phyloP scores from a whole-genome alignment of 2,797 vertebrate genomes.

The Coregonus sp. region DNA sequence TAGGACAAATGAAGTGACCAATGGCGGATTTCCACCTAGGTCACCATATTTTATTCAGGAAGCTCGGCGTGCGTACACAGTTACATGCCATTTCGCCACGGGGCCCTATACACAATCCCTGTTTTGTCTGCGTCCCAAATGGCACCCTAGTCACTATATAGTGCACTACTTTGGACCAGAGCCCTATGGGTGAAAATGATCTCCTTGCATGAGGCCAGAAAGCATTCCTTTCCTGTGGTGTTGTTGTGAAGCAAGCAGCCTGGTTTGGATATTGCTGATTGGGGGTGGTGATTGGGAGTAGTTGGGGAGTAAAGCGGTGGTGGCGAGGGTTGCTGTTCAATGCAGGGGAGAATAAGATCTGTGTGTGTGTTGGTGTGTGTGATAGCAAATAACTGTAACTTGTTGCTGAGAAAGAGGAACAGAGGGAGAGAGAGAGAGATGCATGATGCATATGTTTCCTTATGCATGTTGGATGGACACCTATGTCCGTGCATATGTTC shows the following conservation, averaged over 20 bases:
- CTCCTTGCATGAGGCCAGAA: slow-evolving; percentile 66
- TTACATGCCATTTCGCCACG: slow-evolving; percentile 72
- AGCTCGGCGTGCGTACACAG: slow-evolving; percentile 68
- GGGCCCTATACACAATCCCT: slow-evolving; percentile 65
- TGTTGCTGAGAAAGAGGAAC: slow-evolving; percentile 37
- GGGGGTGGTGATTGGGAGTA: slow-evolving; percentile 24
- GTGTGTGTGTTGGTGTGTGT: slow-evolving; percentile 42
- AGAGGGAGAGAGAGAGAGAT: slow-evolving; percentile 23
- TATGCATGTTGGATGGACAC: too few species aligned
- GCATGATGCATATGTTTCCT: neutral
- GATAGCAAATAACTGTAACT: slow-evolving; percentile 14
- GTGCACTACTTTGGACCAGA: neutral
- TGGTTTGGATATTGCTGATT: slow-evolving; percentile 51
- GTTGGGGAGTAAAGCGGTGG: slow-evolving; percentile 4
- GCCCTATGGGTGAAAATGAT: slow-evolving; percentile 62
- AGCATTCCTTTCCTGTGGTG: slow-evolving; percentile 41
- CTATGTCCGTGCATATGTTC: slow-evolving; percentile 14
- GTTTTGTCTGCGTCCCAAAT: slow-evolving; percentile 65
- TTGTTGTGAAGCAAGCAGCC: slow-evolving; percentile 55
- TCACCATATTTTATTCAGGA: slow-evolving; percentile 80
- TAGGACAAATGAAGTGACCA: slow-evolving; percentile 76
- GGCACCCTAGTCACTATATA: slow-evolving; percentile 40
- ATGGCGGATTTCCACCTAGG: slow-evolving; percentile 77
- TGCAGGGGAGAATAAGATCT: slow-evolving; percentile 43
- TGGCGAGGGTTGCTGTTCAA: slow-evolving; percentile 19